Base-by-base conservation (phyloP, 2,113 vertebrate genomes). In the Mastomys coucha region DNA sequence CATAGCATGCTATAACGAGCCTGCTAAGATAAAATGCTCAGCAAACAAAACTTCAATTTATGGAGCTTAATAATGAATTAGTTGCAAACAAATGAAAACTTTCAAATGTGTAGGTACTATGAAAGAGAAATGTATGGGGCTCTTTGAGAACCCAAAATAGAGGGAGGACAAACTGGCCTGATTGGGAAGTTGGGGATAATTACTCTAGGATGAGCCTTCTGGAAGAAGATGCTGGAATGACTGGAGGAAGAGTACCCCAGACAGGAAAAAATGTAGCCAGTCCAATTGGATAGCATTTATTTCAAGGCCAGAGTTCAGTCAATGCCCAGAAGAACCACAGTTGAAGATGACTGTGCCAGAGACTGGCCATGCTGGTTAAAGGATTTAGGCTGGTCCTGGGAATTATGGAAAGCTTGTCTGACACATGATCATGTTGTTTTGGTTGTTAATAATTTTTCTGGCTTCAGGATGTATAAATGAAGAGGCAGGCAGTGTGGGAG, bases 11-110 rank as follows among this genome's bases (percentile, higher is more conserved):
- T 92, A 2, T 76, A 76, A 91, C 78, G 19, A 56, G n/a, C 31
- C 90, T 63, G 20, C 3, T 85, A 69, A 72, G 4, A 53, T n/a
- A 60, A 1, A 87, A 91, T 19, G 16, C 22, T 95, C 58, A 95
- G 51, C 33, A 89, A 93, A 89, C 2, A 89, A 20, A 28, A 73
- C 92, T 78, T 75, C 96, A 89, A 28, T 89, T 95, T 56, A 13
- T 20, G 42, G 56, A 76, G 19, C 60, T 69, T 87, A 89, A 53
- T 89, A 80, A 87, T 70, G 20, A 96, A 69, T 72, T 93, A 73
- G 42, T 75, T 90, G 14, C 22, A 96, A 93, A 5, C 56, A 84
- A 87, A 75, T 36, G 26, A 78, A 58, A 13, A 89, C 87, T 89
- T 91, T 91, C 65, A 60, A 91, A 22, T 88, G 12, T 77, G 19